These are phyloP conservation scores for Creontiades dilutus DNA, from an alignment of 2,888 invertebrate genomes.

Conservation along the genomic window DNA sequence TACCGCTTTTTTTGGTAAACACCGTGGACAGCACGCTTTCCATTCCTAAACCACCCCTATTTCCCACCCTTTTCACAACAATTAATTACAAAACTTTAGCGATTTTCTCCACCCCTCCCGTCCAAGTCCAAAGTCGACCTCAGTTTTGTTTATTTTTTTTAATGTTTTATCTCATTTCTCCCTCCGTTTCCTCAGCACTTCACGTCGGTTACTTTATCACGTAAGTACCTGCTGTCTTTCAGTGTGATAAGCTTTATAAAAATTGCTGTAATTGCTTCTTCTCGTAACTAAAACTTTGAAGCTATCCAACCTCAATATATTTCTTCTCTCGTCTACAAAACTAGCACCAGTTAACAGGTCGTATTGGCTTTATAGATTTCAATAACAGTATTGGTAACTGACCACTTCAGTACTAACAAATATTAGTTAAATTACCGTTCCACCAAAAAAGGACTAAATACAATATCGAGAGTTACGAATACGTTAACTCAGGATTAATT, in stretches of 20 bases:
- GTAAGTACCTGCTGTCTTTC: background rate
- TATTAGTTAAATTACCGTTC: too few relatives aligned
- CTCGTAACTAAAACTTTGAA: too few relatives aligned
- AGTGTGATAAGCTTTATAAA: conserved; percentile 41
- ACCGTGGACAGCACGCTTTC: conserved; percentile 64
- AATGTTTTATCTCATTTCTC: background rate
- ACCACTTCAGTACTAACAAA: too few relatives aligned
- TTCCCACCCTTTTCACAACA: conserved; percentile 33
- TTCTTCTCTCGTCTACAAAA: too few relatives aligned
- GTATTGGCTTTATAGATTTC: too few relatives aligned
- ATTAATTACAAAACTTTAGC: conserved; percentile 74
- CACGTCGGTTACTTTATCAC: conserved; percentile 26
- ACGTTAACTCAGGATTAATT: too few relatives aligned
- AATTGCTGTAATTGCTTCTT: background rate
- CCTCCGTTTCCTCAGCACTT: background rate
- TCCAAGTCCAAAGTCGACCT: background rate
- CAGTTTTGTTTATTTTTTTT: background rate
- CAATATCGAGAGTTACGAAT: too few relatives aligned
- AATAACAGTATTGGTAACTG: too few relatives aligned
- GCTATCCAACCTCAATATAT: too few relatives aligned
- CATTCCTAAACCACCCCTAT: background rate
- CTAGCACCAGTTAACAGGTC: too few relatives aligned
- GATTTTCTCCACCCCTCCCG: conserved; percentile 68
- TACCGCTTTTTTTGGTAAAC: conserved; percentile 69
- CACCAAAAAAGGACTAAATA: too few relatives aligned